Percentiles rank a stretch among this genome's conserved stretches.
Evolutionary conservation across 2,888 invertebrate genomes (phyloP).

Genomic region (Pyrrhopygopsis socrates): DNA sequence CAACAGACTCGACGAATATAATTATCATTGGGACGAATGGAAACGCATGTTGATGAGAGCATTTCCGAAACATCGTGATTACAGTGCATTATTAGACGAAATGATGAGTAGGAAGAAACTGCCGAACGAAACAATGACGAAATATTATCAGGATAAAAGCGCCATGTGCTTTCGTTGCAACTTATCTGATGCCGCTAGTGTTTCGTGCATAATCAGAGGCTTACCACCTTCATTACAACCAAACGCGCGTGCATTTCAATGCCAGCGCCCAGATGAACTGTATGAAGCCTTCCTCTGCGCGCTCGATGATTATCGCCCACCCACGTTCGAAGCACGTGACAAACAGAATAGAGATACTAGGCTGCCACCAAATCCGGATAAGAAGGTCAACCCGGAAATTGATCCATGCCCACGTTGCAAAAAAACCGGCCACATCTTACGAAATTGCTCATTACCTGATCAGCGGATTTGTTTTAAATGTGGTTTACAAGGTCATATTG

Average conservation of each 20-base stretch:
- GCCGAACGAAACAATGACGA: conserved; percentile 71
- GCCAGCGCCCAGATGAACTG: conserved; percentile 74
- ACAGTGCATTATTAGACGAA: conserved; percentile 69
- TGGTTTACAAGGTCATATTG: conserved; percentile 74
- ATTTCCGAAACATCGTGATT: conserved; percentile 51
- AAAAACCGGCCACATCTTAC: conserved; percentile 65
- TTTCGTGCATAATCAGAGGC: conserved; percentile 60
- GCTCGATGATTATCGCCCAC: conserved; percentile 76
- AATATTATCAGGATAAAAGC: conserved; percentile 78
- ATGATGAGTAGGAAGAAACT: conserved; percentile 74
- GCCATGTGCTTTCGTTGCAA: conserved; percentile 62
- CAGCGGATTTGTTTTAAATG: conserved; percentile 72
- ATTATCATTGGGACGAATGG: conserved; percentile 81
- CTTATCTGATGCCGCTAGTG: conserved; percentile 46
- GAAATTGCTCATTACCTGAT: conserved; percentile 74
- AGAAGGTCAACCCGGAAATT: conserved; percentile 15
- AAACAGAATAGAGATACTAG: too few relatives aligned
- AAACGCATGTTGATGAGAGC: conserved; percentile 1
- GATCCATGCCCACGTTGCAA: conserved; percentile 76
- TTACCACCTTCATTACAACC: conserved; percentile 46
- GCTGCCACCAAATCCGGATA: too few relatives aligned
- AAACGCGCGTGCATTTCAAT: conserved; percentile 82
- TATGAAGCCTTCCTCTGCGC: conserved; percentile 80
- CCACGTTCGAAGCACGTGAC: background rate
- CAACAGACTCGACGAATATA: conserved; percentile 76